Base-by-base conservation (phyloP, 2,113 vertebrate species). In the Bungarus multicinctus region DNA sequence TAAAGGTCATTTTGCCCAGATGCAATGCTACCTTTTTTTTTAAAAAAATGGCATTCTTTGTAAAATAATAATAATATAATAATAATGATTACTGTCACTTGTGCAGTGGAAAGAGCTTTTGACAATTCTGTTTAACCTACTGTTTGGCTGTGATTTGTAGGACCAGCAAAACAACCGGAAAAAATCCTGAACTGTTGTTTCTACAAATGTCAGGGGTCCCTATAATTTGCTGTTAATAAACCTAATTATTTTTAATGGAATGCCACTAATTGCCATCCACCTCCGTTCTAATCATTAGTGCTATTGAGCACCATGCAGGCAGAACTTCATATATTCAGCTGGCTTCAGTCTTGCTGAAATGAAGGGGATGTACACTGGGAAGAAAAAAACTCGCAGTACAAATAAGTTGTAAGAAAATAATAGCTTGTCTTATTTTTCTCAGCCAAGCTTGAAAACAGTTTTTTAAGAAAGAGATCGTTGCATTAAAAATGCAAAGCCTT, bases 211-310 rank as follows among this genome's bases (percentile, higher is more conserved):
- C 52, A 57, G 53, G 95, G 90, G 23, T n/a, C 93, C 52, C 53
- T 92, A 27, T 94, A 92, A 92, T 43, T 92, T 53, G 43, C 22
- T 93, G 64, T 34, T 85, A 91, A 45, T 94, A 94, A 94, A 93
- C 22, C 91, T 89, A 7, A 3, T 89, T 88, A 89, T 58, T 96
- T 91, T 89, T 92, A 93, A 94, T 45, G 69, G 81, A 89, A 81
- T 85, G 86, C 18, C 91, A 69, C 8, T 57, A 94, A 43, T 89
- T 93, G 89, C 58, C 45, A 92, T 85, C 50, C 74, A 25, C 22
- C 10, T 39, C 74, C 89, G 93, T 92, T 91, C 30, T 90, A 87
- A 45, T 57, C 55, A 55, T 9, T 94, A 0, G 60, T 94, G 55
- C 74, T 89, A 3, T 94, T 60, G 52, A n/a, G 74, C 69, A 81